These are phyloP conservation scores for Sarcophaga carnaria DNA, from an alignment of 2,888 invertebrate genomes.

Conservation along the genomic window DNA sequence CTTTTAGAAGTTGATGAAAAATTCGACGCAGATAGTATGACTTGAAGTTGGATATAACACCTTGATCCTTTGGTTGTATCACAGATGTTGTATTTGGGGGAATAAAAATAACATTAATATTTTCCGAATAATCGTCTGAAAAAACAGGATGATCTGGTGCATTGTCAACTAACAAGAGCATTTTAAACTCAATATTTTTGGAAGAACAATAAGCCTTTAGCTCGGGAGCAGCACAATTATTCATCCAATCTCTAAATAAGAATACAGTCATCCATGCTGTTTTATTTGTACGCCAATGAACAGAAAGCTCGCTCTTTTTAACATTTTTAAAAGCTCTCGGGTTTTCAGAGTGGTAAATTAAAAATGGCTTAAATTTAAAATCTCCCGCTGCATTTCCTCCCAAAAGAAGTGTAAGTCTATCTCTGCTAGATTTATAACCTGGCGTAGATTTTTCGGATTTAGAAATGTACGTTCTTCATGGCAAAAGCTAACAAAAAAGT, in stretches of 20 bases:
- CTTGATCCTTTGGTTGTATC: constrained; percentile 22
- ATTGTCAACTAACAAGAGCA: constrained; percentile 34
- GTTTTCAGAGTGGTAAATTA: constrained; percentile 3
- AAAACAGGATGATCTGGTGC: not conserved
- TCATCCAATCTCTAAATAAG: constrained; percentile 27
- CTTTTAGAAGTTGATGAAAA: constrained; percentile 42
- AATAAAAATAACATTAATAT: constrained; percentile 35
- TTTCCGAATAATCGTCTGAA: not conserved
- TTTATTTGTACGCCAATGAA: constrained; percentile 2
- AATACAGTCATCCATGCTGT: constrained; percentile 38
- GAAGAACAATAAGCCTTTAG: constrained; percentile 13
- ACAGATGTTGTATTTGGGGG: constrained; percentile 23
- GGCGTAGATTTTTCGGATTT: constrained; percentile 18
- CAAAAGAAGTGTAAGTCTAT: constrained; percentile 72
- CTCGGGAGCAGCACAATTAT: constrained; percentile 27
- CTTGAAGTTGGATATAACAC: constrained; percentile 44
- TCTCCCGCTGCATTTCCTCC: constrained; percentile 71
- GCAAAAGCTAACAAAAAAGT: constrained; percentile 45
- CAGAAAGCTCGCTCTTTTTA: no score
- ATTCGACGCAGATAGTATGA: constrained; percentile 28
- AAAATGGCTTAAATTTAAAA: constrained; percentile 8
- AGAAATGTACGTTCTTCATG: constrained; percentile 43
- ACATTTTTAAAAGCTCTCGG: not conserved
- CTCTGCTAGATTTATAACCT: not conserved
- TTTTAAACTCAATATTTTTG: constrained; percentile 33